Base-by-base conservation (phyloP, 1,140 invertebrate genomes). In the Hyles vespertilio region DNA sequence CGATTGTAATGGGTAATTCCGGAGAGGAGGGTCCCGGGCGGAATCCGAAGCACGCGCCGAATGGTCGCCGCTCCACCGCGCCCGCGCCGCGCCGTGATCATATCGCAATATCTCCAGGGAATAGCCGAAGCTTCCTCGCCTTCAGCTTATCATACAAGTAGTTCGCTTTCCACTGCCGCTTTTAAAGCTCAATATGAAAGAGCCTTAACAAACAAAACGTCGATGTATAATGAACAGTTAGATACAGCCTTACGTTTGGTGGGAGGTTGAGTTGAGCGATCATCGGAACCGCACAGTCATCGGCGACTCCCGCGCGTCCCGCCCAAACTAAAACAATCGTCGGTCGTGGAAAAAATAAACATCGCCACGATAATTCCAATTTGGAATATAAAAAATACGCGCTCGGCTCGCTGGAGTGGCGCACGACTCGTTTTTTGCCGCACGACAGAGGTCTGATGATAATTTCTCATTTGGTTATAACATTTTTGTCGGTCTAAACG, bases 381-480 rank as follows among this genome's bases (percentile, higher is more conserved):
- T 74, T 76, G 67, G 64, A 74, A 72, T 58, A 64, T 70, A 81
- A 84, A 86, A 86, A 84, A 83, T 79, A 70, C 70, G 77, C 73
- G 68, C 70, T 66, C 53, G 58, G 59, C 56, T 63, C 58, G 48
- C 34, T 36, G 62, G 60, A 68, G 65, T 65, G 66, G 63, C 63
- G 66, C 69, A 74, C 63, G 74, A 77, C 74, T 75, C 59, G 65
- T 83, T 85, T 84, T 84, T 85, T 83, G 81, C 77, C 61, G 59
- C 60, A 64, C 61, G 59, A 72, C 65, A 65, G 54, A 60, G 54
- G 48, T 61, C 72, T 84, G 82, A 87, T 89, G 84, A 86, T 89
- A 89, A 87, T 89, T 89, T 86, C 86, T 89, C 84, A 89, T 89
- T 87, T 84, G 83, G 80, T 84, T 86, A 87, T 87, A 87, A 83